These are phyloP conservation scores for Thinocorus orbignyianus DNA, from an alignment of 2,113 vertebrate species.

Conservation along the genomic window DNA sequence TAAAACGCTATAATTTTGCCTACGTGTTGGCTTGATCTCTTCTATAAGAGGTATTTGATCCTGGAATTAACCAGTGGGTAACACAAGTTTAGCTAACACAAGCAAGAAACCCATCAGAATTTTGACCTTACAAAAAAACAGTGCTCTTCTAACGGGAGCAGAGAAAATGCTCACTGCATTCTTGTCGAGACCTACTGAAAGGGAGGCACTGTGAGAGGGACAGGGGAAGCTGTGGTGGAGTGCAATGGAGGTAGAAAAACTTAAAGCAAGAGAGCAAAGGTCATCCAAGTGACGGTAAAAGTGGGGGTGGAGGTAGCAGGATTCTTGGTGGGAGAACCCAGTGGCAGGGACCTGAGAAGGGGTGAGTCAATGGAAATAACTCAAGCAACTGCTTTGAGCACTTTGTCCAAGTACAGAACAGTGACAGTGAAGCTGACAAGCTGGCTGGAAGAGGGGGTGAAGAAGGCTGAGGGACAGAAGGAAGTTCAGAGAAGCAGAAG, in stretches of 20 bases:
- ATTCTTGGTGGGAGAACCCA: neutral
- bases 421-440: neutral
- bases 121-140: neutral
- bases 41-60: neutral
- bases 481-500: neutral
- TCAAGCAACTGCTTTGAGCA: neutral
- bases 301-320: neutral
- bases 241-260: neutral
- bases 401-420: neutral
- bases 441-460: neutral
- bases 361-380: rapidly evolving
- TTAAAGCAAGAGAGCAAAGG: neutral
- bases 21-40: neutral
- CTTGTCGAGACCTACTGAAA: neutral
- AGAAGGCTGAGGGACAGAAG: neutral
- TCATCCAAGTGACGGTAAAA: neutral
- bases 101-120: neutral
- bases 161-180: neutral
- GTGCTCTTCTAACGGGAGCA: neutral
- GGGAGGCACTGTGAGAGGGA: neutral
- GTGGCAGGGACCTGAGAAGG: neutral
- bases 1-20: neutral
- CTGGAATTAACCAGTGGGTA: neutral
- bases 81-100: neutral
- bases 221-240: neutral